A percentile compares a stretch with the other conserved stretches of the same genome.
These are phyloP conservation scores for Polydrusus cervinus DNA, from an alignment of 2,888 invertebrate species.

Conservation along the genomic window DNA sequence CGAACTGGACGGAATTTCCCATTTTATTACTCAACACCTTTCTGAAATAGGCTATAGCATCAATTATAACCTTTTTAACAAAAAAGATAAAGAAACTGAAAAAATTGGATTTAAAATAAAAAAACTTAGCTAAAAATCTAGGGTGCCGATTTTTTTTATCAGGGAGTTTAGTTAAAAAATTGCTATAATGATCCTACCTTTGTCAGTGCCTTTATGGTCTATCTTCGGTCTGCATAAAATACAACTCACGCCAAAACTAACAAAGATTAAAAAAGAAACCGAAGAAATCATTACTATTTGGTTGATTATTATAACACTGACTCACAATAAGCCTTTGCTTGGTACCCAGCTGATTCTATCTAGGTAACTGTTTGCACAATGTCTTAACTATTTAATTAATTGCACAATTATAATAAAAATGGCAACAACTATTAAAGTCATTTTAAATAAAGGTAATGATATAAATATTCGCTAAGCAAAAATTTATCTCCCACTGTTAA, in stretches of 20 bases:
- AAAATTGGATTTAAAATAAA: too few relatives aligned
- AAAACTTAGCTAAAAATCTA: too few relatives aligned
- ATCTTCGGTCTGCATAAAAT: constrained; percentile 7
- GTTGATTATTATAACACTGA: not conserved
- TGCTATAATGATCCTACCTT: constrained; percentile 1
- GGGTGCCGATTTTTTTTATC: too few relatives aligned
- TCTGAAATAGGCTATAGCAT: too few relatives aligned
- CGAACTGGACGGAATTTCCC: too few relatives aligned
- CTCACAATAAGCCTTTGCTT: not conserved
- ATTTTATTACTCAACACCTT: too few relatives aligned
- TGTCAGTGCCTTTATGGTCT: not conserved
- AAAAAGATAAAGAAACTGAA: too few relatives aligned
- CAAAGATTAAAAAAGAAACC: not conserved
- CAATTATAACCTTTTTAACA: too few relatives aligned
- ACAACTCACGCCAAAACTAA: not conserved
- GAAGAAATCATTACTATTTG: constrained; percentile 2
- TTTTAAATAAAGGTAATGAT: constrained; percentile 9
- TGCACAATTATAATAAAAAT: not conserved
- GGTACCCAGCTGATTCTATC: not conserved
- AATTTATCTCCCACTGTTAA: constrained; percentile 15
- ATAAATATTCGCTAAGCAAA: constrained; percentile 11
- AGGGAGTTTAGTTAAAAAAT: not conserved
- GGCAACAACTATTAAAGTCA: not conserved
- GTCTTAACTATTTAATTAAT: not conserved
- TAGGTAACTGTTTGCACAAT: constrained; percentile 8